Evolutionary conservation across 1,140 invertebrate genomes (phyloP), one percentile per base, ranked within the genome.

Genomic region (Aphidius ervi): DNA sequence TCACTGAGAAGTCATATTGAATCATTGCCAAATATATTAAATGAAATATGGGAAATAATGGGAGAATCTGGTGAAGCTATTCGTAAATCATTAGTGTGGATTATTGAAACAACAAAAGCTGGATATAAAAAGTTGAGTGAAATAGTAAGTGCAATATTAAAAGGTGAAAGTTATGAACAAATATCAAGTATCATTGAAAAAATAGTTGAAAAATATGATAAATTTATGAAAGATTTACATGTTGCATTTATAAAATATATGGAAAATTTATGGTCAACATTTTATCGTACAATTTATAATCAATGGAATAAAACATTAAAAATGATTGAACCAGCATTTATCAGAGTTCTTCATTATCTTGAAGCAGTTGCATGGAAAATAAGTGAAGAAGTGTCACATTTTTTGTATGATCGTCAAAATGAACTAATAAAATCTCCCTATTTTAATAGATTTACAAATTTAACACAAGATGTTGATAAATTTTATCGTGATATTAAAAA

Each of bases 31-130:
- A 88, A 87, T 45, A 90, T 92, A 45, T 77, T 92, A 0, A 88
- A 87, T 37, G 90, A 93, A 71, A 84, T 93, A 64, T 91, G 88
- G 87, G 87, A 89, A 48, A 85, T 90, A 65, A 89, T 92, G 88
- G 90, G 90, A 1, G 89, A 91, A 45, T 91, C 90, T 0, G 89
- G 89, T 6, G 81, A 89, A 67, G 89, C 88, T 0, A 84, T 92
- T 3, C 83, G 88, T 23, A 84, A 90, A 59, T 89, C 88, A 56
- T 80, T 92, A 3, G 76, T 86, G 0, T 91, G 87, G 85, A 81
- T 90, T 0, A 85, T 91, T 0, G 87, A 92, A 57, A 85, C 86
- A 4, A 80, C 90, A 0, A 91, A 90, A 71, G 82, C 75, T 31
- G 86, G 85, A 2, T 91, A 90, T 63, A 82, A 84, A 45, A 88